These are phyloP conservation scores for Spatulosminthurus flaviceps DNA, from an alignment of 2,888 invertebrate species.

Conservation along the genomic window DNA sequence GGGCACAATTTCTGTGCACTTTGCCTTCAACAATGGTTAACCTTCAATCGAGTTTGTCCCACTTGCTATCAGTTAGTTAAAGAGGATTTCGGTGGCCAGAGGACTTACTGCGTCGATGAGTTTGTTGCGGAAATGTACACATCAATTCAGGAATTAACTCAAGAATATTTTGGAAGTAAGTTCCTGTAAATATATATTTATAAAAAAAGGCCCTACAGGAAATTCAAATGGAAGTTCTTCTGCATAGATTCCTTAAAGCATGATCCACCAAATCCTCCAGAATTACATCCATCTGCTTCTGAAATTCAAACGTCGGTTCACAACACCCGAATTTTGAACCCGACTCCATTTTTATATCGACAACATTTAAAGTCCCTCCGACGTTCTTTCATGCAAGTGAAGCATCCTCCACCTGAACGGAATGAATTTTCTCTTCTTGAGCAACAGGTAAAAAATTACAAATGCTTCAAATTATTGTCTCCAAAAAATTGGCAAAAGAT, in stretches of 20 bases:
- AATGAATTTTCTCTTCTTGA: conserved; percentile 34
- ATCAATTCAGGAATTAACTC: conserved; percentile 9
- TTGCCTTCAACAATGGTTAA: conserved; percentile 38
- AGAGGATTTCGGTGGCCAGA: conserved; percentile 7
- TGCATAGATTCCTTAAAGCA: neutral
- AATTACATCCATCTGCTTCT: neutral
- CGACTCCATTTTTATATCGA: neutral
- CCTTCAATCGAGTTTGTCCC: conserved; percentile 15
- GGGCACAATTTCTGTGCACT: conserved; percentile 44
- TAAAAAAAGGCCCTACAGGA: neutral
- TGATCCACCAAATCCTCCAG: neutral
- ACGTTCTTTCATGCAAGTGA: neutral
- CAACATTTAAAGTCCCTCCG: conserved; percentile 20
- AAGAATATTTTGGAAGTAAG: conserved; percentile 36
- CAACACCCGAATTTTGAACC: conserved; percentile 31
- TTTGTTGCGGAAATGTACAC: conserved; percentile 38
- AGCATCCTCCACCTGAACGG: neutral
- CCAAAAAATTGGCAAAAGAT: too few species aligned
- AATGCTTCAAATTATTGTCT: too few species aligned
- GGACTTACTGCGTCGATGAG: conserved; percentile 43
- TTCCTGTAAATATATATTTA: neutral
- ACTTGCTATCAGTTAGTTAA: conserved; percentile 21
- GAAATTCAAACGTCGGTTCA: neutral
- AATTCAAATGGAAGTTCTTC: neutral
- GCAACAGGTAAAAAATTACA: conserved; percentile 44